Evolutionary conservation across 2,888 invertebrate genomes (phyloP), one percentile per base, ranked within the genome.

Genomic region (Erebia ligea): DNA sequence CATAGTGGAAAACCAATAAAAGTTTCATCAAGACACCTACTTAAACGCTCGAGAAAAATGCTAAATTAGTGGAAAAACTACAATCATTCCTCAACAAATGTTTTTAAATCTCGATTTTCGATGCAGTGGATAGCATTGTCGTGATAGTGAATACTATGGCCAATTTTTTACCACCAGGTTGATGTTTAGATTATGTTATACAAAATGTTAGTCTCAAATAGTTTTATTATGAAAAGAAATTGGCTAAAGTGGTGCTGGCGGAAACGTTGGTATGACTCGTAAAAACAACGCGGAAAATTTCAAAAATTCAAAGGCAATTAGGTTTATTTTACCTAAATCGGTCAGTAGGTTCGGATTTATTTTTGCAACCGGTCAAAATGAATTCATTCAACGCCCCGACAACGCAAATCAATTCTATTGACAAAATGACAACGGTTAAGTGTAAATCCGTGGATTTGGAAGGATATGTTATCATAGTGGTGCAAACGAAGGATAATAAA

Each of bases 381-480:
- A 93, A 93, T 85, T 83, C 92, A 19, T 92, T 92, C 72, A 93
- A 91, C 83, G 92, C 91, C 21, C 92, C 93, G 5, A 92, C 91
- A 3, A 92, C 92, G 75, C 92, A 92, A 79, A 92, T 93, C 73
- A 93, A 89, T 78, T 83, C 93, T 34, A 87, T 93, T 72, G 92
- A 91, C 75, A 93, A 92, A 83, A 82, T 91, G 87, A 93, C 92
- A 77, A 92, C 93, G 71, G 93, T 93, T 48, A 93, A 94, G 83
- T 91, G 91, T 76, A 93, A 94, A 83, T 91, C 92, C 93, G 98
- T 98, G 86, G 98, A 98, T 94, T 95, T 98, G 87, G 98, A 98
- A 84, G 98, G 98, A 85, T 98, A 98, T 94, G 98, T 98, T 86
- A 98, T 98, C 88, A 98, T 98, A 86, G 95, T 98, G 87, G 98